A percentile compares a stretch with the other conserved stretches of the same genome.
phyloP scores from a whole-genome alignment of 2,113 vertebrate genomes.

The Bettongia penicillata region DNA sequence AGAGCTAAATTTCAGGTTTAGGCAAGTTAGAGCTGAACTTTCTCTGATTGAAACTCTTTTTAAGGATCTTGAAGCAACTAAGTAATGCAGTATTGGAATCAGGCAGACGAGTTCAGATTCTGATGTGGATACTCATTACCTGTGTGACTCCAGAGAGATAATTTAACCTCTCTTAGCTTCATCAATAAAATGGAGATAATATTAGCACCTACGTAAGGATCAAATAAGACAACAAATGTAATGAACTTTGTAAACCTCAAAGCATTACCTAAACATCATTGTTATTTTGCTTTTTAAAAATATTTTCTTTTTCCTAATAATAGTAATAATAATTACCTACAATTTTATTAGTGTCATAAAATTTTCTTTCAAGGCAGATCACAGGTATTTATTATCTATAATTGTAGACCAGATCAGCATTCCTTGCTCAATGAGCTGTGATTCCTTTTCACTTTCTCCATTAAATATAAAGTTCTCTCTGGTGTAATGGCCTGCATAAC shows the following conservation, averaged over 20 bases:
- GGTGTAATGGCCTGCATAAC: background rate
- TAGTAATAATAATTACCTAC: background rate
- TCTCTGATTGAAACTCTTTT: background rate
- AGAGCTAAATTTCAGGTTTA: background rate
- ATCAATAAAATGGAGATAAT: background rate
- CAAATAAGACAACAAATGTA: background rate
- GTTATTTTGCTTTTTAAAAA: too few species aligned
- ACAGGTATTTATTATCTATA: background rate
- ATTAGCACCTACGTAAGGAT: background rate
- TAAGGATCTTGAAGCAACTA: background rate
- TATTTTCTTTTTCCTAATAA: background rate
- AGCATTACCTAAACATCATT: background rate
- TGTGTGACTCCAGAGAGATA: background rate
- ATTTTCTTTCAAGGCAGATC: background rate
- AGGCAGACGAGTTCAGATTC: background rate
- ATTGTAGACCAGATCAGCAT: background rate
- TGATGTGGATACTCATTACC: background rate
- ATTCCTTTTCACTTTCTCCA: background rate
- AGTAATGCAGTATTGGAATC: background rate
- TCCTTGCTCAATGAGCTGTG: background rate
- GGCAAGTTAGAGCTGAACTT: background rate
- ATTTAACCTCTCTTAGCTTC: background rate
- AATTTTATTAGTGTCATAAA: background rate
- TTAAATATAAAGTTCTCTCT: background rate
- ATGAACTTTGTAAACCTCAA: background rate